Base-by-base conservation (phyloP, 2,888 invertebrate genomes). In the Tetramorium bicarinatum region DNA sequence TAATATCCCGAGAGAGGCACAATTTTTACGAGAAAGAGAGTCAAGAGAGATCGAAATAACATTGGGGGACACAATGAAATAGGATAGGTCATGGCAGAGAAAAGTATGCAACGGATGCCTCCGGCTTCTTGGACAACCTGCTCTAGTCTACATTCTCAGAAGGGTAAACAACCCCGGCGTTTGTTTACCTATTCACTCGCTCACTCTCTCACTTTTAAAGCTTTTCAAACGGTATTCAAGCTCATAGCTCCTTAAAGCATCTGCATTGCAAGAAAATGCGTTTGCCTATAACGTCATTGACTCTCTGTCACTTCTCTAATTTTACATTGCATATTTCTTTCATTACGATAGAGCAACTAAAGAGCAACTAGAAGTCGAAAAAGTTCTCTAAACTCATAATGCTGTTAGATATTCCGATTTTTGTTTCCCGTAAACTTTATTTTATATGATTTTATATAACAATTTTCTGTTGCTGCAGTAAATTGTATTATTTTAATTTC, bases 131-230 rank as follows among this genome's bases (percentile, higher is more conserved):
- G 82, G 79, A 74, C 81, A 88, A 88, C 84, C 87, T 88, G 88
- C 82, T 87, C 83, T 84, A 87, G 84, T 85, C 87, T 82, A 89
- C 84, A 87, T 89, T 90, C 89, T 85, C 82, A 75, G 83, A 86
- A 87, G 90, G 91, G 91, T 91, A 91, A 91, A 91, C 90, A 91
- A 91, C 89, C 90, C 82, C 88, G 66, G 69, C 80, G 87, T 88
- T 90, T 90, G 89, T 90, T 91, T 91, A 91, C 91, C 80, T 79
- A 86, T 87, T 87, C 88, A 75, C 47, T 67, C 79, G 69, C 69
- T 69, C 44, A 59, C 79, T 79, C 72, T 86, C 85, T 90, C 88
- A 89, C 89, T 90, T 91, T 91, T 91, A 90, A 91, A 91, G 91
- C 91, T 88, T 87, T 89, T 87, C 89, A 87, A 89, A 87, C 90